phyloP scores from a whole-genome alignment of 2,113 vertebrate genomes.

The Porphyrio hochstetteri region DNA sequence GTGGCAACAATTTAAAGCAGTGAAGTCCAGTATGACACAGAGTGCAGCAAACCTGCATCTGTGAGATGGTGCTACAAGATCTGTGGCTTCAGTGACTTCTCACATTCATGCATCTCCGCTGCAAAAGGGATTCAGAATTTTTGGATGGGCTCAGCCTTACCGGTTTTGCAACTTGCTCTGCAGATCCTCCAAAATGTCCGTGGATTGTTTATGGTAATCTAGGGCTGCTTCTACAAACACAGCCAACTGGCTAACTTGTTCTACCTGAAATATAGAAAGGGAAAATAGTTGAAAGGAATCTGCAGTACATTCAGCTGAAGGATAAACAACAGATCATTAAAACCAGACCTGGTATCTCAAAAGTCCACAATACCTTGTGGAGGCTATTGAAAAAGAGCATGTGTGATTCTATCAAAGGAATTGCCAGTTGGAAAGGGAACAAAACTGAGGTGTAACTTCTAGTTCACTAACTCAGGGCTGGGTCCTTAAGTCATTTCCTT shows the following conservation, averaged over 20 bases:
- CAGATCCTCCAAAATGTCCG: slow-evolving; percentile 88
- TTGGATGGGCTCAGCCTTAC: slow-evolving; percentile 62
- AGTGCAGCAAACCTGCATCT: background rate
- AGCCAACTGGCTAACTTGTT: slow-evolving; percentile 90
- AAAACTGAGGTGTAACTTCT: slow-evolving; percentile 49
- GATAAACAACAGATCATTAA: slow-evolving; percentile 1
- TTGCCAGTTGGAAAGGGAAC: slow-evolving; percentile 28
- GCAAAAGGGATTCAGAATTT: background rate
- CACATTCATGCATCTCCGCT: background rate
- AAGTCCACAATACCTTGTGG: background rate
- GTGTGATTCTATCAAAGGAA: background rate
- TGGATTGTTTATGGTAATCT: slow-evolving; percentile 87
- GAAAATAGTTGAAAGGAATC: background rate
- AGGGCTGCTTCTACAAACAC: slow-evolving; percentile 86
- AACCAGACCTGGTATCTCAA: slow-evolving; percentile 19
- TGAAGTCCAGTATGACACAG: background rate
- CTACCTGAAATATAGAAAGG: slow-evolving; percentile 78
- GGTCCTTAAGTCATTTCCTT: slow-evolving; percentile 47
- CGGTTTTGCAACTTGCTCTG: slow-evolving; percentile 83
- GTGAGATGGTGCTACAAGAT: slow-evolving; percentile 15
- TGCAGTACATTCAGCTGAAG: background rate
- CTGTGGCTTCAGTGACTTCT: background rate
- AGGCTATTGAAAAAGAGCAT: background rate
- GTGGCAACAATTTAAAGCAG: slow-evolving; percentile 6
- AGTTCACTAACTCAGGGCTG: slow-evolving; percentile 24